Conservation (phyloP, 2,113 vertebrate species). For the Rhodinocichla rosea region DNA sequence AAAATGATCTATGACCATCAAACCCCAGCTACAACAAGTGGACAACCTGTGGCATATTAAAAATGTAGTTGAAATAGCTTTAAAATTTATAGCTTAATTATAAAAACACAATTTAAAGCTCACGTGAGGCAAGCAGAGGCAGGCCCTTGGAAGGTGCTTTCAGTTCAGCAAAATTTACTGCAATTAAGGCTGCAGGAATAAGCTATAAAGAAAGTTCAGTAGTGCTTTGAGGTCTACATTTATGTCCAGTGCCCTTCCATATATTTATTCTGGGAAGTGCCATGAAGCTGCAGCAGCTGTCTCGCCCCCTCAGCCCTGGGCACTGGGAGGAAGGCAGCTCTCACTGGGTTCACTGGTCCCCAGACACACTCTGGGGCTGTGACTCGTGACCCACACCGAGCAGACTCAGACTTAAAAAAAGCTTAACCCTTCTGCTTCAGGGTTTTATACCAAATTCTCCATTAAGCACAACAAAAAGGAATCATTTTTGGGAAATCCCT, state of each 20-base stretch:
- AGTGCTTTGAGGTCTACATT: background rate
- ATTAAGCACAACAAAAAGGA: background rate
- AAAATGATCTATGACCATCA: background rate
- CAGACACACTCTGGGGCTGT: background rate
- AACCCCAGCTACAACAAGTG: background rate
- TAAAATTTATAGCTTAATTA: conserved; percentile 49
- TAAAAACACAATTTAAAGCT: conserved; percentile 38
- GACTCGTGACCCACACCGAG: too few species aligned
- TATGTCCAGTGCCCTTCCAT: background rate
- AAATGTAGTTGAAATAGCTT: background rate
- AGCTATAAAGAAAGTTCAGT: background rate
- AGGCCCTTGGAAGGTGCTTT: background rate
- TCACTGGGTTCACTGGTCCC: background rate
- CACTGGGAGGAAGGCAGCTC: background rate
- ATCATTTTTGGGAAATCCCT: background rate
- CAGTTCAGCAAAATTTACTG: conserved; percentile 30
- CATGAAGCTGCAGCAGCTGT: background rate
- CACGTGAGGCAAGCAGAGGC: background rate
- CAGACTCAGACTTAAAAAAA: background rate
- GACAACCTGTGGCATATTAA: conserved; percentile 32
- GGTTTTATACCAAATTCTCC: background rate
- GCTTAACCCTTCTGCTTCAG: background rate
- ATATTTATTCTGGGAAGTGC: background rate
- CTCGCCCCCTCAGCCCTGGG: background rate
- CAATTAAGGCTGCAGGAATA: conserved; percentile 6